These are phyloP conservation scores for Diplodus sargus DNA, from an alignment of 2,797 vertebrate genomes.

Conservation along the genomic window DNA sequence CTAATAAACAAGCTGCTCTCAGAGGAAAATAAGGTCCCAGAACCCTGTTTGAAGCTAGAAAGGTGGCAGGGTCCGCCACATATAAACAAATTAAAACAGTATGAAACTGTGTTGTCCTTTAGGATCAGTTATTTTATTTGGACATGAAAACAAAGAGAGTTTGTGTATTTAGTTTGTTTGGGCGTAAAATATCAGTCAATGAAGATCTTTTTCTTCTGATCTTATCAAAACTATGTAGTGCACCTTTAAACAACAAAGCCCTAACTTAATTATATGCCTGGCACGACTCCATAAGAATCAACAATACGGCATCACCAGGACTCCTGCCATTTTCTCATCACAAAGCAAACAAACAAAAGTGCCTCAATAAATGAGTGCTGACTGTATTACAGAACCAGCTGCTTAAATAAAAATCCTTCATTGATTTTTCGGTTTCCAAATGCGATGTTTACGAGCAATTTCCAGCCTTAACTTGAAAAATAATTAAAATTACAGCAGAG, in stretches of 20 bases:
- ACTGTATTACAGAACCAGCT: constrained; percentile 58
- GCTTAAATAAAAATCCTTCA: constrained; percentile 56
- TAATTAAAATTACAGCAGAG: constrained; percentile 42
- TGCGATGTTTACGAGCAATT: constrained; percentile 54
- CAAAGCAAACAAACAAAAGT: constrained; percentile 60
- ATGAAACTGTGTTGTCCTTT: too few relatives aligned
- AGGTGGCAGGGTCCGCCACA: too few relatives aligned
- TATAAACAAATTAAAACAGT: too few relatives aligned
- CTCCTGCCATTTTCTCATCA: constrained; percentile 52
- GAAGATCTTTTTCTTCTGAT: too few relatives aligned
- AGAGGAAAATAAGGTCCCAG: too few relatives aligned
- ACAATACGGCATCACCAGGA: constrained; percentile 43
- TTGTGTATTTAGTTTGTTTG: too few relatives aligned
- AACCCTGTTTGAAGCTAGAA: too few relatives aligned
- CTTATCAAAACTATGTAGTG: too few relatives aligned
- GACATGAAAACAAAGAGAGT: too few relatives aligned
- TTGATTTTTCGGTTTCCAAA: constrained; percentile 59
- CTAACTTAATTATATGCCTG: constrained; percentile 69
- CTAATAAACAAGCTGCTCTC: too few relatives aligned
- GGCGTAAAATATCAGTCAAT: too few relatives aligned
- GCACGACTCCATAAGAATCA: constrained; percentile 51
- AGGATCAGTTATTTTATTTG: too few relatives aligned
- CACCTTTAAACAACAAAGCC: constrained; percentile 37
- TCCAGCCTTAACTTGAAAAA: constrained; percentile 48
- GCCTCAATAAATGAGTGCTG: constrained; percentile 36